Conservation (phyloP, 2,113 vertebrate genomes). For the Brachyistius frenatus region DNA sequence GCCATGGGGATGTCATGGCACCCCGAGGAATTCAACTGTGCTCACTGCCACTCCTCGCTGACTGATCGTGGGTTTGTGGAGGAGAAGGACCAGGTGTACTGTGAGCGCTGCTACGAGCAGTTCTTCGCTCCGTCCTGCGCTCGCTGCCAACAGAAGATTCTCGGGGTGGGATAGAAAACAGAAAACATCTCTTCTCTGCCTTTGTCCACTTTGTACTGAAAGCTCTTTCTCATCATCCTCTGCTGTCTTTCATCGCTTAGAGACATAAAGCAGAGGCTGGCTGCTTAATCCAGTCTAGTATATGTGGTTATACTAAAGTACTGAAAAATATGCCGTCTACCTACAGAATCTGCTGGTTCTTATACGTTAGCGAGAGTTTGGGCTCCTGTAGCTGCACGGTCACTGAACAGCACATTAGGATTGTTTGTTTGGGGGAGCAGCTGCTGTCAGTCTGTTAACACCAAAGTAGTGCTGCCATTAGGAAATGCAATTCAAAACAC, state of each 20-base stretch:
- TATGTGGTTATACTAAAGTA: too few relatives aligned
- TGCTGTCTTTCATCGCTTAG: not conserved
- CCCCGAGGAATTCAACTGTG: constrained; percentile 95
- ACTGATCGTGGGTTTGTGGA: constrained; percentile 93
- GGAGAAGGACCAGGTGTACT: constrained; percentile 92
- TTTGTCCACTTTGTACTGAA: not conserved
- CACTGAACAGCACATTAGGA: not conserved
- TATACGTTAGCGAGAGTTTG: too few relatives aligned
- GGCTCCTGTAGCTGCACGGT: not conserved
- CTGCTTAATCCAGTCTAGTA: too few relatives aligned
- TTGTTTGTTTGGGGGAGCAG: not conserved
- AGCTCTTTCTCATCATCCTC: not conserved
- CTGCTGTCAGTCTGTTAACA: not conserved
- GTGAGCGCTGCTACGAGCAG: constrained; percentile 94
- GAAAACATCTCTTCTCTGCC: not conserved
- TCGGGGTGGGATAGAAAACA: constrained; percentile 88
- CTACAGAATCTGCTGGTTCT: too few relatives aligned
- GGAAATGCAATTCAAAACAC: not conserved
- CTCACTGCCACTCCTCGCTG: constrained; percentile 93
- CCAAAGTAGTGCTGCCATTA: not conserved
- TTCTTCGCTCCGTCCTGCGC: constrained; percentile 94
- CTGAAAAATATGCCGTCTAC: too few relatives aligned
- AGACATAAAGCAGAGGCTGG: not conserved
- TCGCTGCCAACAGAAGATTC: constrained; percentile 93
- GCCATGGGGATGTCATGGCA: constrained; percentile 98